Percentiles rank a stretch among this genome's conserved stretches.
These are phyloP conservation scores for Cantharis rufa DNA, from an alignment of 2,888 invertebrate species.

Conservation along the genomic window DNA sequence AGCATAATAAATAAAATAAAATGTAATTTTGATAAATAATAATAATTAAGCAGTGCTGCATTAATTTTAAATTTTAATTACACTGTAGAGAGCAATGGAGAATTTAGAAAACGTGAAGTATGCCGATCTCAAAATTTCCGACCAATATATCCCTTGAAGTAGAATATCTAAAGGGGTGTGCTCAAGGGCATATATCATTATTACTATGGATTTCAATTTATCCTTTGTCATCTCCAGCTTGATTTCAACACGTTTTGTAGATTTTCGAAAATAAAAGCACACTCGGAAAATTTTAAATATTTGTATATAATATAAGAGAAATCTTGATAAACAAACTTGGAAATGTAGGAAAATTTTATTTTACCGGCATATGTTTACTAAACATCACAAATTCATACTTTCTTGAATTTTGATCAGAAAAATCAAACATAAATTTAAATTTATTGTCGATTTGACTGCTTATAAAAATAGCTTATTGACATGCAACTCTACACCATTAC, in stretches of 20 bases:
- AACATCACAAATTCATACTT: conserved; percentile 42
- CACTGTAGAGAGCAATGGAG: neutral
- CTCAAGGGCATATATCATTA: conserved; percentile 41
- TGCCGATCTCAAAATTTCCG: conserved; percentile 11
- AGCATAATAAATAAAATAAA: neutral
- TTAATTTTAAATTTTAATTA: conserved; percentile 6
- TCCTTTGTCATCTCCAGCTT: conserved; percentile 36
- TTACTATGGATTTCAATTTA: conserved; percentile 39
- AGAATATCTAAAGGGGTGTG: conserved; percentile 38
- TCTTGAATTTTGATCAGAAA: conserved; percentile 36
- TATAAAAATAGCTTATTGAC: conserved; percentile 26
- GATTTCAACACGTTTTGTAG: conserved; percentile 25
- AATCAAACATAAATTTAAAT: conserved; percentile 42
- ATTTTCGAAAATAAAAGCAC: conserved; percentile 13
- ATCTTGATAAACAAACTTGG: conserved; percentile 17
- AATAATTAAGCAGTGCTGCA: neutral
- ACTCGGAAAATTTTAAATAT: conserved; percentile 19
- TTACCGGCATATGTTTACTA: conserved; percentile 37
- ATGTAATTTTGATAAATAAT: neutral
- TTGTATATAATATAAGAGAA: conserved; percentile 15
- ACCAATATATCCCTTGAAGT: conserved; percentile 22
- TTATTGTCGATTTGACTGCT: conserved; percentile 35
- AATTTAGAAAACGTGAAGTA: neutral
- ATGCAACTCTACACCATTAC: conserved; percentile 7
- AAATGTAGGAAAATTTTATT: conserved; percentile 32